These are phyloP conservation scores for Ovibos moschatus DNA, from an alignment of 2,113 vertebrate genomes.

Conservation along the genomic window DNA sequence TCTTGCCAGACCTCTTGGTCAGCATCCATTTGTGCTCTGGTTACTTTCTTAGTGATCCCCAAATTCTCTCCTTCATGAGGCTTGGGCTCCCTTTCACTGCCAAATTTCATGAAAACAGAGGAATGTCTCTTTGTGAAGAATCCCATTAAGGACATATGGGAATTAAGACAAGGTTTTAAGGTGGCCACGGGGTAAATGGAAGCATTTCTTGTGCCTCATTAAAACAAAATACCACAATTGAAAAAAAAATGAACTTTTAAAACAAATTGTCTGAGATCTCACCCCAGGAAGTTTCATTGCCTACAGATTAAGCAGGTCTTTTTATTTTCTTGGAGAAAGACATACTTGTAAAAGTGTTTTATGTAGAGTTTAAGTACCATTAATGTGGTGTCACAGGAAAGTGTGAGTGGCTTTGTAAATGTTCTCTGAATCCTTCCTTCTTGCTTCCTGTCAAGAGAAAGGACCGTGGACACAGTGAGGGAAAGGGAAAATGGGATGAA, in stretches of 20 bases:
- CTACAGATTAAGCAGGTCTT: conserved; percentile 40
- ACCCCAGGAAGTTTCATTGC: conserved; percentile 58
- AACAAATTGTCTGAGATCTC: conserved; percentile 59
- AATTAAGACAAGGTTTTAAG: conserved; percentile 57
- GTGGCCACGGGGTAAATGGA: conserved; percentile 23
- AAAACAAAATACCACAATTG: conserved; percentile 58
- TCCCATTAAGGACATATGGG: conserved; percentile 7
- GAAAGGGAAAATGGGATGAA: background rate
- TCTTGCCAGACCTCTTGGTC: background rate
- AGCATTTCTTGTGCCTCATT: conserved; percentile 53
- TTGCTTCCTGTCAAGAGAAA: background rate
- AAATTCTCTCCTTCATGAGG: background rate
- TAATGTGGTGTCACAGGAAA: background rate
- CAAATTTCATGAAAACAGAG: background rate
- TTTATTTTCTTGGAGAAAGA: conserved; percentile 44
- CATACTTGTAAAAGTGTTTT: conserved; percentile 66
- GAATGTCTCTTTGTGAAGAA: conserved; percentile 8
- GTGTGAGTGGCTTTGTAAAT: background rate
- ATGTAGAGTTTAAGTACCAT: conserved; percentile 49
- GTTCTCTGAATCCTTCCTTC: background rate
- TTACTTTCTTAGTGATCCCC: background rate
- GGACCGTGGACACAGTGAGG: background rate
- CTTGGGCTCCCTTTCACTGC: background rate
- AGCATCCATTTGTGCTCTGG: background rate
- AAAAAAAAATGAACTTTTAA: conserved; percentile 53